Evolutionary conservation across 2,797 vertebrate species (phyloP), one percentile per base, ranked within the genome.

Genomic region (Phrynocephalus forsythii): DNA sequence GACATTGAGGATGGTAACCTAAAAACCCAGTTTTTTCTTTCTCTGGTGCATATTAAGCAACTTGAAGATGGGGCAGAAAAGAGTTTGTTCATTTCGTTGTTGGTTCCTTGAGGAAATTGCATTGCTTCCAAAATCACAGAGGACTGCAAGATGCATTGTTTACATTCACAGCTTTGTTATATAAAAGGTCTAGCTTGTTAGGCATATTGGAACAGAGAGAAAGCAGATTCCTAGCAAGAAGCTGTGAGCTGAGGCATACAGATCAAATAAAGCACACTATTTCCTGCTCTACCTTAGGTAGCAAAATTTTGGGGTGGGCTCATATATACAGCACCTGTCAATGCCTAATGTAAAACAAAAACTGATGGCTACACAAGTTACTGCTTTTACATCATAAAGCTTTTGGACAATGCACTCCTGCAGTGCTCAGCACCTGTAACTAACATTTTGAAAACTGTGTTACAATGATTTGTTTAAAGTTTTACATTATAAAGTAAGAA

Each of bases 11-110:
- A 60, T 22, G 73, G 24, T 87, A 92, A 89, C 87, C 88, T 85
- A 85, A 90, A 92, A 91, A 87, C 80, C 80, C 84, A 87, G 80
- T 66, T 85, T 86, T 44, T 89, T 56, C 79, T 91, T 90, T 88
- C 33, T 63, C 87, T 92, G 87, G 82, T 84, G 84, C 88, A 30
- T 60, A 92, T 73, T 63, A 63, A 95, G 90, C 79, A 82, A 15
- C 73, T 90, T 88, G 79, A 73, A 85, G 78, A 7, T 26, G 44
- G 44, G 10, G 1, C 52, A 78, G 44, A 76, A 44, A 82, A 75
- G 48, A 75, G 3, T 63, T 63, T 76, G 75, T 76, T 22, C 22
- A 10, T 76, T 86, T 92, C 92, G 73, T 52, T 72, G 33, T n/a
- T 8, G 78, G 44, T 86, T 94, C 79, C 86, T 90, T 76, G 73